phyloP scores from a whole-genome alignment of 2,797 vertebrate species.

The Podargus strigoides region DNA sequence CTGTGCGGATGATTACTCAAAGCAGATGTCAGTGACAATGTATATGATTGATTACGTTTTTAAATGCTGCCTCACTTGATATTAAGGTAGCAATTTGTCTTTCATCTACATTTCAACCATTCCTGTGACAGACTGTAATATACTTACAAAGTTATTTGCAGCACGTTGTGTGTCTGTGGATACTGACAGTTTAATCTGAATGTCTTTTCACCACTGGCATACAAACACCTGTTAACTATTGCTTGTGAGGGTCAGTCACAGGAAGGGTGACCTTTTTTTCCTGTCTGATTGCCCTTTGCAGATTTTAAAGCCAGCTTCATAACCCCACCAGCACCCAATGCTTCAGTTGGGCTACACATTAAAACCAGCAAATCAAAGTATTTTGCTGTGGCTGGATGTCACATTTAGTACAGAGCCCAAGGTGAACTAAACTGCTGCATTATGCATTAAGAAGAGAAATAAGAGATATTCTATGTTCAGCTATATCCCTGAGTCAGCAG shows the following conservation, averaged over 20 bases:
- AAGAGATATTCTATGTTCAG: not conserved
- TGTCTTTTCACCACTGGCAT: not conserved
- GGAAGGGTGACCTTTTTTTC: not conserved
- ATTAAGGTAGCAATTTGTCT: not conserved
- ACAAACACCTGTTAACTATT: not conserved
- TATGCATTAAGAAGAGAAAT: conserved; percentile 20
- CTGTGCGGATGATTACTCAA: not conserved
- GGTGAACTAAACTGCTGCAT: conserved; percentile 38
- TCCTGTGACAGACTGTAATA: not conserved
- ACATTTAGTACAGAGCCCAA: not conserved
- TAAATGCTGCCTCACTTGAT: conserved; percentile 1
- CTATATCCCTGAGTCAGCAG: conserved; percentile 48
- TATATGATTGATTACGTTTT: not conserved
- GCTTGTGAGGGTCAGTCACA: not conserved
- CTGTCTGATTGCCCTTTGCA: not conserved
- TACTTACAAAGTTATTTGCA: not conserved
- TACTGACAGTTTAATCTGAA: not conserved
- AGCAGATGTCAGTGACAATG: conserved; percentile 25
- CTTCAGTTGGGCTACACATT: not conserved
- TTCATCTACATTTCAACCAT: not conserved
- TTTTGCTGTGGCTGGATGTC: not conserved
- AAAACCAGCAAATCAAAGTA: not conserved
- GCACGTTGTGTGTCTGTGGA: not conserved
- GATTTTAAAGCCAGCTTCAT: not conserved
- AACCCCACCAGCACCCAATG: not conserved